phyloP scores from a whole-genome alignment of 2,888 invertebrate species.

The Liopterus haemorrhoidalis region DNA sequence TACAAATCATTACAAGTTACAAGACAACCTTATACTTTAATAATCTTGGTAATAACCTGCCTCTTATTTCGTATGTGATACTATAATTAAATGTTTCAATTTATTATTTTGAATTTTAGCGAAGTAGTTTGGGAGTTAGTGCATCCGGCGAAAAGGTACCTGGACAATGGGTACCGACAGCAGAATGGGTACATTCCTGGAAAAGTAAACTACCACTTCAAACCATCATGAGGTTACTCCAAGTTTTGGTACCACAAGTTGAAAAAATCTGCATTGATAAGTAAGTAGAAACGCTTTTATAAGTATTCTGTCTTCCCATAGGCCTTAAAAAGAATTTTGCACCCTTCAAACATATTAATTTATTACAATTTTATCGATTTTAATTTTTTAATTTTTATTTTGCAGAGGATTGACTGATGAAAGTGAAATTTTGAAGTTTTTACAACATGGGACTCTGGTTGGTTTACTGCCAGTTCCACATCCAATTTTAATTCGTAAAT shows the following conservation, averaged over 20 bases:
- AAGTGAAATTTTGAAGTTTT: constrained; percentile 96
- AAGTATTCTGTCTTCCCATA: neutral
- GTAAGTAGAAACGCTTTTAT: constrained; percentile 52
- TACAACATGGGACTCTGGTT: constrained; percentile 97
- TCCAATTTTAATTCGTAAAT: constrained; percentile 97
- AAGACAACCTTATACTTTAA: no score
- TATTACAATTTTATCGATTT: constrained; percentile 9
- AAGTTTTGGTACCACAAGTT: constrained; percentile 98
- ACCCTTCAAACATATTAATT: neutral
- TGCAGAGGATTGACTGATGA: constrained; percentile 94
- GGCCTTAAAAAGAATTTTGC: neutral
- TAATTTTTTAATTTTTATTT: constrained; percentile 27
- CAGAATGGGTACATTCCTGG: constrained; percentile 96
- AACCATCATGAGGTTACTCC: constrained; percentile 97
- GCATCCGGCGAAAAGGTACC: constrained; percentile 42
- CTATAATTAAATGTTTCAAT: constrained; percentile 2
- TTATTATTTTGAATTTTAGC: constrained; percentile 42
- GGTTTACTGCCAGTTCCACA: constrained; percentile 97
- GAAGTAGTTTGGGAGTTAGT: constrained; percentile 58
- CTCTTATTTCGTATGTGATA: no score
- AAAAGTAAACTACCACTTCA: constrained; percentile 94
- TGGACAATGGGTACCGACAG: constrained; percentile 77
- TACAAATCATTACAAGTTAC: no score
- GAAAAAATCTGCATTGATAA: constrained; percentile 99
- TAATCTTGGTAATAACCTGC: no score